Base-by-base conservation (phyloP, 1,140 invertebrate species). In the Stratiolaelaps scimitus region DNA sequence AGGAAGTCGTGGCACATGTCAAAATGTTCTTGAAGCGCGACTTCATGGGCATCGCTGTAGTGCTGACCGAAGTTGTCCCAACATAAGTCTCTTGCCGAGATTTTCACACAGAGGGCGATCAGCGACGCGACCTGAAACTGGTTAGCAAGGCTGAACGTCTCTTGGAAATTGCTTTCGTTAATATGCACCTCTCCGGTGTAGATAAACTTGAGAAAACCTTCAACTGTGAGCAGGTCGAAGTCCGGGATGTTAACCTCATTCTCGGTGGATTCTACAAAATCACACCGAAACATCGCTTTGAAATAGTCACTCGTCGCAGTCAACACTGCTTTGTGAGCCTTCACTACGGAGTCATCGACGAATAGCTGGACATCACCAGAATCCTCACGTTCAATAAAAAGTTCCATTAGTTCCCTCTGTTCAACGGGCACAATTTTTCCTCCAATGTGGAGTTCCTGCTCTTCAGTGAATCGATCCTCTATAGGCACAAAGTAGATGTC, bases 201-300 rank as follows among this genome's bases (percentile, higher is more conserved):
- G 15, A 23, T 34, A 34, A 60, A 60, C 23, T 60, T 60, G 1
- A 60, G 23, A 34, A 60, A 60, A 5, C 26, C 23, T 60, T 60
- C 53, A 15, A 60, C 53, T 17, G 34, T 15, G 17, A 20, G 26
- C 13, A 23, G 15, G 23, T 26, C 53, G 23, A 60, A 60, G 34
- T 60, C 20, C 26, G 53, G 53, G 2, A 60, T 23, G 10, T 60
- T 60, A 23, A 60, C 53, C 10, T 60, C 53, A 26, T 60, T 60
- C 23, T 60, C 53, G 23, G 26, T 20, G 2, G 53, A 60, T 23
- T 60, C 53, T 1, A 60, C 23, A 34, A 60, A 60, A 6, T 60
- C 53, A 60, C 53, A 60, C 15, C 53, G 53, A 26, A 60, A 60
- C 53, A 60, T 60, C 13, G 53, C 53, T 60, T 60, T 23, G 23